Evolutionary conservation across 2,113 vertebrate species (phyloP).

Genomic region (Chrysemys picta): DNA sequence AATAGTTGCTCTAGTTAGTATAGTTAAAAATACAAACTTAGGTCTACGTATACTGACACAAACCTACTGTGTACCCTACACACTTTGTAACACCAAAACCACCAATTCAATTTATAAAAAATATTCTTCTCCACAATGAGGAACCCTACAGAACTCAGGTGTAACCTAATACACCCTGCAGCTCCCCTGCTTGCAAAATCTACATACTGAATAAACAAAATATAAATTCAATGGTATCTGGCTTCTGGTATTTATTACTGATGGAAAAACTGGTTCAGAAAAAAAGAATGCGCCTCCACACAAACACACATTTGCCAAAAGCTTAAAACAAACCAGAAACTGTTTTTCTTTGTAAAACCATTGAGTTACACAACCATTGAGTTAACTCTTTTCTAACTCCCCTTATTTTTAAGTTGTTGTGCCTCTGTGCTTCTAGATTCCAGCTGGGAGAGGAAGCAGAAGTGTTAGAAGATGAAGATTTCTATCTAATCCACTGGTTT

Average conservation of each 20-base stretch:
- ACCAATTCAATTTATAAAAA: neutral
- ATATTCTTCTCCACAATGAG: neutral
- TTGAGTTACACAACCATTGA: neutral
- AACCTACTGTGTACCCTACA: neutral
- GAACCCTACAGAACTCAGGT: neutral
- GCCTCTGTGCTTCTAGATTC: neutral
- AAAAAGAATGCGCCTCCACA: neutral
- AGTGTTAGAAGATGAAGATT: too few species aligned
- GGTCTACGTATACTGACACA: neutral
- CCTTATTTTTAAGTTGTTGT: neutral
- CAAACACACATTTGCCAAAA: neutral
- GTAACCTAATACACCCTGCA: neutral
- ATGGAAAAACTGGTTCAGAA: neutral
- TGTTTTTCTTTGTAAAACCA: neutral
- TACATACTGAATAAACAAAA: neutral
- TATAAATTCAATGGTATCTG: neutral
- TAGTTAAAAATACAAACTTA: neutral
- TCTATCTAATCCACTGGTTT: too few species aligned
- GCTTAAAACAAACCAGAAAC: neutral
- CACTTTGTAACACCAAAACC: neutral
- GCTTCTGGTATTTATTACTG: neutral
- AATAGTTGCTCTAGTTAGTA: neutral
- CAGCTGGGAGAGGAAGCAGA: neutral
- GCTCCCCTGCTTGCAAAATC: neutral
- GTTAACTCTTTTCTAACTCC: neutral